These are phyloP conservation scores for Elysia crispata DNA, from an alignment of 2,888 invertebrate species.

Conservation along the genomic window DNA sequence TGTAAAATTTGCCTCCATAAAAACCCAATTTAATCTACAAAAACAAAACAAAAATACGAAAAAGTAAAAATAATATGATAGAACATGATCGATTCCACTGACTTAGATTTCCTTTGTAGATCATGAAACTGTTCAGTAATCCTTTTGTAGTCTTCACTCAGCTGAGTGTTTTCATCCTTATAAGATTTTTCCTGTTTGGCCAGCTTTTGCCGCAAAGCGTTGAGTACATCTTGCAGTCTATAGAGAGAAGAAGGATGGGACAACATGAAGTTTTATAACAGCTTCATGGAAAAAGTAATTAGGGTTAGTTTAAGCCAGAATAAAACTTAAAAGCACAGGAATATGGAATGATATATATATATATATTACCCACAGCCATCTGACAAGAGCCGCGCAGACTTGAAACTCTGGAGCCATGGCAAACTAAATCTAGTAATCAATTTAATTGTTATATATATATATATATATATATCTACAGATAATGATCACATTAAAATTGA, in stretches of 20 bases:
- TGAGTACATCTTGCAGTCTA: constrained; percentile 83
- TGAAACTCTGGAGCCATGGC: too few species aligned
- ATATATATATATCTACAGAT: too few species aligned
- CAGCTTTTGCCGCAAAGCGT: constrained; percentile 83
- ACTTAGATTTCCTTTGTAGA: constrained; percentile 77
- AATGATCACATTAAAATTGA: too few species aligned
- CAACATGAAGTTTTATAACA: not conserved
- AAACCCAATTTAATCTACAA: too few species aligned
- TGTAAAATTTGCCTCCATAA: too few species aligned
- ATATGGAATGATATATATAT: not conserved
- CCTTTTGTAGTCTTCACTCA: constrained; percentile 82
- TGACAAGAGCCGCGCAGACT: too few species aligned
- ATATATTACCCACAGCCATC: not conserved
- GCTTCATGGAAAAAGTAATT: not conserved
- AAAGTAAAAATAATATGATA: too few species aligned
- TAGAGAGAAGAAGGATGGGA: not conserved
- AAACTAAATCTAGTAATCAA: too few species aligned
- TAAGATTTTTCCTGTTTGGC: constrained; percentile 84
- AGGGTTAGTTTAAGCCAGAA: not conserved
- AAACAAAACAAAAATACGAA: too few species aligned
- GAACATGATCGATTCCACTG: too few species aligned
- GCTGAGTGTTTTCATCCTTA: constrained; percentile 82
- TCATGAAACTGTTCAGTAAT: constrained; percentile 77
- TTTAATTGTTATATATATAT: too few species aligned
- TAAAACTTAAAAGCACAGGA: not conserved